Evolutionary conservation across 2,113 vertebrate species (phyloP), one percentile per base, ranked within the genome.

Genomic region (Anseranas semipalmata): DNA sequence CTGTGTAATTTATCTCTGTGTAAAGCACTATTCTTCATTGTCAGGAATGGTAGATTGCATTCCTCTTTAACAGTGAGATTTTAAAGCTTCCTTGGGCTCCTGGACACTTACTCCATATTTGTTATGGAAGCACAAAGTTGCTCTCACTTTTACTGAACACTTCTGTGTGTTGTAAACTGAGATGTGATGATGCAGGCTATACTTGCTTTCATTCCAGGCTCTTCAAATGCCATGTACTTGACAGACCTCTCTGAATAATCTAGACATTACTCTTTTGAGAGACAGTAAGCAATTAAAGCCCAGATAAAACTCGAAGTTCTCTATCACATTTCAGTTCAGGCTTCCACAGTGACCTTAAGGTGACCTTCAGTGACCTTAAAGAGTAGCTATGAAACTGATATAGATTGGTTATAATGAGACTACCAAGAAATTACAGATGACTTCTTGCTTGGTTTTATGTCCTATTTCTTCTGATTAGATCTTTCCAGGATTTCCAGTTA

Each of bases 401-500:
- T 35, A 60, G 39, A 35, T 56, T 32, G 7, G 6, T 77, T 84
- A n/a, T 78, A 79, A 85, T 45, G 66, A 82, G 27, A 65, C 27
- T 90, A 81, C 18, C 66, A 65, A 92, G 76, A 90, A 93, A 80
- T 66, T 73, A 50, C 32, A 79, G 53, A 35, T 3, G 2, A 35
- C 32, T 28, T 39, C 6, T 50, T 24, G 11, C 30, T 71, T 70
- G 33, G 7, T 59, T 83, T n/a, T 45, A 3, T 45, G 20, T 43
- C 30, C 12, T 59, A 21, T 93, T 89, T 63, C 73, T 84, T 63
- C 66, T 84, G 60, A 89, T 86, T 92, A 84, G 66, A 92, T 89
- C 80, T 74, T 70, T 65, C 37, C 83, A 87, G 84, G 84, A 94
- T 91, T 96, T 93, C 90, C 90, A 93, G 86, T 87, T 93, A 91